Base-by-base conservation (phyloP, 2,888 invertebrate species). In the Drepana falcataria region DNA sequence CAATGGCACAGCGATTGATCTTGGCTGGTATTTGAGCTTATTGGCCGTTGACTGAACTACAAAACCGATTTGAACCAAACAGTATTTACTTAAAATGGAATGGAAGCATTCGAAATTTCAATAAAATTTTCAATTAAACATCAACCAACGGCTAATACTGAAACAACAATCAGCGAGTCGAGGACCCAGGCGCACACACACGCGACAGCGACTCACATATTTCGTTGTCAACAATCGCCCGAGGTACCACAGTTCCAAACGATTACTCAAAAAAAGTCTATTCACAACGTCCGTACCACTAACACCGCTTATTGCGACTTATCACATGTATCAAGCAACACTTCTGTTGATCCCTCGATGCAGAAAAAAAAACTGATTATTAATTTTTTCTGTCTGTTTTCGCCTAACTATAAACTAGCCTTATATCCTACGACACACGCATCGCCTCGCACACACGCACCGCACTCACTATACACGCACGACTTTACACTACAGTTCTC, bases 351-450 rank as follows among this genome's bases (percentile, higher is more conserved):
- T 86, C 87, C 88, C 89, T 82, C 86, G 81, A 83, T 77, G 81
- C 81, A 81, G 79, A 81, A 83, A 85, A 76, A 80, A 83, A 84
- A 83, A 75, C 68, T 70, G 21, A 3, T 37, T 72, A 71, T 75
- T 75, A 77, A 70, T 73, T 78, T 74, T 75, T 71, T 78, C 74
- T 73, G 80, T 78, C 77, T 77, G 82, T 81, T 83, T 87, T 86
- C 78, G 84, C 91, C 91, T 91, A 91, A 88, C 90, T 91, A 91
- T 81, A 81, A 78, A 80, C 90, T 91, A 90, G 78, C 82, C 88
- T 89, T 90, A 88, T 77, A 78, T 77, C 76, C 76, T 61, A 40
- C 21, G 21, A 49, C 71, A 70, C 79, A 71, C 76, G 68, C 69
- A 64, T 64, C 62, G 58, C 61, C 54, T 75, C 79, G 61, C 80